These are phyloP conservation scores for Hippopotamyrus pictus DNA, from an alignment of 2,797 vertebrate genomes.

Conservation along the genomic window DNA sequence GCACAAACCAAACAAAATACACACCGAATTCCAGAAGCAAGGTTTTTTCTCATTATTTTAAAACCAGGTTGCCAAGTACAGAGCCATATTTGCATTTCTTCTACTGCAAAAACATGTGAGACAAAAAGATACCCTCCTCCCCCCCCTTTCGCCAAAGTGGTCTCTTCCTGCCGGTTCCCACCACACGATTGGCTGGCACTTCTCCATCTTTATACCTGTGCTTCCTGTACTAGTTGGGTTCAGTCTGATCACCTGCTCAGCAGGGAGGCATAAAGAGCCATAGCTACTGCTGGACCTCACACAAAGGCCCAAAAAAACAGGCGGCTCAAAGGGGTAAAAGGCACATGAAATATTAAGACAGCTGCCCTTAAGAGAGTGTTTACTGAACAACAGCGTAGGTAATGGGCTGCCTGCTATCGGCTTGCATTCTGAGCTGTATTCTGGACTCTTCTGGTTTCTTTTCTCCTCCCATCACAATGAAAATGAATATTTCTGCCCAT, in stretches of 20 bases:
- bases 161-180: not conserved
- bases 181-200: not conserved
- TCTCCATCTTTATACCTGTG: not conserved
- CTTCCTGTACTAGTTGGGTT: not conserved
- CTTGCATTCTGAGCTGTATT: not conserved
- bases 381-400: not conserved
- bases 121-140: not conserved
- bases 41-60: not conserved
- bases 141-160: not conserved
- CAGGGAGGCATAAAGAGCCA: not conserved
- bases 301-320: not conserved
- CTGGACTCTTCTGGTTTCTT: not conserved
- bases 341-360: not conserved
- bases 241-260: not conserved
- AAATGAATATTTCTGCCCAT: not conserved
- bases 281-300: not conserved
- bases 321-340: not conserved
- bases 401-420: not conserved
- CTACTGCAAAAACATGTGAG: not conserved
- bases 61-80: not conserved
- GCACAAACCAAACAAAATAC: not conserved
- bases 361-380: not conserved
- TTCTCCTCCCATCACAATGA: not conserved
- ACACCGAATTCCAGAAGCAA: not conserved
- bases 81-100: not conserved